A percentile compares a stretch with the other conserved stretches of the same genome.
phyloP scores from a whole-genome alignment of 1,140 invertebrate species.

The Lasaia peninsularis region DNA sequence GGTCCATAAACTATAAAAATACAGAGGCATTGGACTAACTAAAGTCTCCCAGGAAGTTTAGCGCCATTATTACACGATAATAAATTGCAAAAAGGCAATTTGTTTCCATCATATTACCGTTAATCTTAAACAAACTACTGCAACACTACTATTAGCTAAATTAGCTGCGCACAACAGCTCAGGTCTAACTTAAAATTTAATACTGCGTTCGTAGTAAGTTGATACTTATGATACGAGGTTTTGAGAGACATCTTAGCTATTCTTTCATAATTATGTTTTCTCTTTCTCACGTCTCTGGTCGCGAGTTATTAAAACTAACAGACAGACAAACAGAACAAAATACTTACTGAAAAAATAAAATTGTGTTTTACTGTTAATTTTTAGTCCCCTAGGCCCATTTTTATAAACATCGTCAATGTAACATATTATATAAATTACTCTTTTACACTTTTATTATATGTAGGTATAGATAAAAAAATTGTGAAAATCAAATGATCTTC shows the following conservation, averaged over 20 bases:
- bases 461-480: too few species aligned
- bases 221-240: not conserved
- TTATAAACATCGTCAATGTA: too few species aligned
- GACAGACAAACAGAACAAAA: too few species aligned
- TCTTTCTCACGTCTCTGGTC: too few species aligned
- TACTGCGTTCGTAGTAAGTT: not conserved
- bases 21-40: not conserved
- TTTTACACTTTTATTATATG: too few species aligned
- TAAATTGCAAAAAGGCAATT: conserved; percentile 8
- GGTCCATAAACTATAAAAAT: not conserved
- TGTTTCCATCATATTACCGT: conserved; percentile 2
- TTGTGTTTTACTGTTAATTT: too few species aligned
- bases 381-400: too few species aligned
- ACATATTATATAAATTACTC: too few species aligned
- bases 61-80: not conserved
- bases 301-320: too few species aligned
- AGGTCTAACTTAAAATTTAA: not conserved
- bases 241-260: not conserved
- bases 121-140: conserved; percentile 3
- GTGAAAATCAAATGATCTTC: too few species aligned
- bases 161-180: not conserved
- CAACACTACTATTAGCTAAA: conserved; percentile 2
- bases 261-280: too few species aligned
- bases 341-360: too few species aligned
- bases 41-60: conserved; percentile 1